phyloP scores from a whole-genome alignment of 2,888 invertebrate genomes.

The Platycheirus albimanus region DNA sequence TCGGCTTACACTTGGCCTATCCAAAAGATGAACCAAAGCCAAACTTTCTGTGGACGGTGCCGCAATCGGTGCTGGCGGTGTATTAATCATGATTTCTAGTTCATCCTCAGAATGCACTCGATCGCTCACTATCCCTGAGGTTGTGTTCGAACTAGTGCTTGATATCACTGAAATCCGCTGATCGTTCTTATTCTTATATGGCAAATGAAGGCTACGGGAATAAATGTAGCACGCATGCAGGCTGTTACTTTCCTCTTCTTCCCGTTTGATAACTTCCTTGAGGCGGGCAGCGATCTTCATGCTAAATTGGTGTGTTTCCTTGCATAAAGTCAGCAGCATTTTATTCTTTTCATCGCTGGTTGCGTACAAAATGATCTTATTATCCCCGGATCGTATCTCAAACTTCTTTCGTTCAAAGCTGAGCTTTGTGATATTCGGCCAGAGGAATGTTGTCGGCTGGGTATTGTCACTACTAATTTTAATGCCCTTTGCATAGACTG shows the following conservation, averaged over 20 bases:
- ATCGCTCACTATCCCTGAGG: constrained; percentile 98
- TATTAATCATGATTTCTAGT: constrained; percentile 93
- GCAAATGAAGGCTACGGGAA: constrained; percentile 86
- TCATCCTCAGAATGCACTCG: constrained; percentile 97
- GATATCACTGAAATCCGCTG: constrained; percentile 95
- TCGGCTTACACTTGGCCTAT: constrained; percentile 84
- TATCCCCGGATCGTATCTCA: constrained; percentile 95
- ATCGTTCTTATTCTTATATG: constrained; percentile 88
- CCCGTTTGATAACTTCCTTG: constrained; percentile 90
- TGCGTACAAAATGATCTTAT: constrained; percentile 94
- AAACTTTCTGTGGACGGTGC: constrained; percentile 94
- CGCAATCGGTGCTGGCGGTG: constrained; percentile 88
- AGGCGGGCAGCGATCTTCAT: constrained; percentile 95
- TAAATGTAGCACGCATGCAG: constrained; percentile 89
- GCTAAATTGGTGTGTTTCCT: constrained; percentile 97
- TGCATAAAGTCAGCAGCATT: constrained; percentile 92
- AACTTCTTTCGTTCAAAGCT: constrained; percentile 99
- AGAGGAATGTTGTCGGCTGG: constrained; percentile 92
- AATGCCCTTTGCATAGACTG: constrained; percentile 95
- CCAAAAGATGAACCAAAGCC: constrained; percentile 90
- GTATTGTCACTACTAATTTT: constrained; percentile 91
- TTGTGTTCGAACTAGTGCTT: constrained; percentile 97
- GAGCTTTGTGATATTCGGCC: constrained; percentile 97
- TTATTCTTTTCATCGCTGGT: constrained; percentile 97
- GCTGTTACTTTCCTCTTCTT: constrained; percentile 91